These are phyloP conservation scores for Mellivora capensis DNA, from an alignment of 2,113 vertebrate species.

Conservation along the genomic window DNA sequence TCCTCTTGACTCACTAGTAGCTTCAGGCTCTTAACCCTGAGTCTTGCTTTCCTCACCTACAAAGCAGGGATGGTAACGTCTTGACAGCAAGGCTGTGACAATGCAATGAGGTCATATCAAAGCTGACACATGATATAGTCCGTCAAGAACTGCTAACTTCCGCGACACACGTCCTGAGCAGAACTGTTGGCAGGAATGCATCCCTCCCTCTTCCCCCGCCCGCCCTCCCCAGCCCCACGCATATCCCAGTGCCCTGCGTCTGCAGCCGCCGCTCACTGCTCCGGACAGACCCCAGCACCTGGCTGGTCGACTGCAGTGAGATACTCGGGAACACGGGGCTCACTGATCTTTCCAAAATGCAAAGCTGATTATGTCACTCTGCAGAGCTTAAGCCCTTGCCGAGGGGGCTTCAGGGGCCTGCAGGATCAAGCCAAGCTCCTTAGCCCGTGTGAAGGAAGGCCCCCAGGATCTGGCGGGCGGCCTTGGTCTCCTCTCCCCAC, in stretches of 20 bases:
- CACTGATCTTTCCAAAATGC: background rate
- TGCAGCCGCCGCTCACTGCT: conserved; percentile 17
- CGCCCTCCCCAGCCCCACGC: background rate
- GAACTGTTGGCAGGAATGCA: background rate
- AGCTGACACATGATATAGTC: background rate
- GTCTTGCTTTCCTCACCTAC: background rate
- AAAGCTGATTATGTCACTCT: conserved; percentile 46
- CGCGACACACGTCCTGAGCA: background rate
- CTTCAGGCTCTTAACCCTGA: background rate
- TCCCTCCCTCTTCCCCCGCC: background rate
- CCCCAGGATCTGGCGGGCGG: background rate
- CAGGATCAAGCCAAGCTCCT: background rate
- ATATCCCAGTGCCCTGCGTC: conserved; percentile 4
- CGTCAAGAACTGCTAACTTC: conserved; percentile 19
- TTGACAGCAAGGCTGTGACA: background rate
- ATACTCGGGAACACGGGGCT: background rate
- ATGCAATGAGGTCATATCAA: background rate
- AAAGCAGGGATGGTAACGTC: background rate
- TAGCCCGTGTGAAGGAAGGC: background rate
- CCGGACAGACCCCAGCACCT: conserved; percentile 36
- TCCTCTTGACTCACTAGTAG: background rate
- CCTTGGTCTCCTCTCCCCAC: background rate
- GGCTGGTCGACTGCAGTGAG: background rate
- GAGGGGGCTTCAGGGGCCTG: background rate
- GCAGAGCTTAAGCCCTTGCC: background rate